A percentile compares a stretch with the other conserved stretches of the same genome.
These are phyloP conservation scores for Boulengeromyrus knoepffleri DNA, from an alignment of 2,113 vertebrate species.

Conservation along the genomic window DNA sequence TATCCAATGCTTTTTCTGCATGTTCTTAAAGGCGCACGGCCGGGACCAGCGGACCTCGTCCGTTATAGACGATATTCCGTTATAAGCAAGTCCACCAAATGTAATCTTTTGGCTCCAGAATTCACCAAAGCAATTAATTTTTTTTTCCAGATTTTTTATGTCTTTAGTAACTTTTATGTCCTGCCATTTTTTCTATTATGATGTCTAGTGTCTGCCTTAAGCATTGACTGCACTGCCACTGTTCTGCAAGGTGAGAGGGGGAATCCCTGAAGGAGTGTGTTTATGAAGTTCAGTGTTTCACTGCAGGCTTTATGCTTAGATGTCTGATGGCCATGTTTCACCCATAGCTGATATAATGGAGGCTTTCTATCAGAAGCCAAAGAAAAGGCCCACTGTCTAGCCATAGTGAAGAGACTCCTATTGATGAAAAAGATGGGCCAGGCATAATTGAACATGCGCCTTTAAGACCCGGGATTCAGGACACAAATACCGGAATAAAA, in stretches of 20 bases:
- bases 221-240: neutral
- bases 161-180: neutral
- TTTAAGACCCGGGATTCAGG: neutral
- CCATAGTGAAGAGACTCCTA: neutral
- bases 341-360: constrained; percentile 5
- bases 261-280: neutral
- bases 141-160: neutral
- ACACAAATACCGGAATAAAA: neutral
- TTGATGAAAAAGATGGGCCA: neutral
- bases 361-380: neutral
- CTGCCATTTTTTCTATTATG: neutral
- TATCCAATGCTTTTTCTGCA: too few relatives aligned
- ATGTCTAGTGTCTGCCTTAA: neutral
- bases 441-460: neutral
- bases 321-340: neutral
- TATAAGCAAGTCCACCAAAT: neutral
- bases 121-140: neutral
- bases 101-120: neutral
- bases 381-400: neutral
- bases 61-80: too few relatives aligned
- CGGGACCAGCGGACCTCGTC: too few relatives aligned
- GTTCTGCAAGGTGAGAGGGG: neutral
- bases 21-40: too few relatives aligned
- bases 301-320: neutral
- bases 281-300: neutral